Evolutionary conservation across 2,888 invertebrate genomes (phyloP), one percentile per base, ranked within the genome.

Genomic region (Limenitis camilla): DNA sequence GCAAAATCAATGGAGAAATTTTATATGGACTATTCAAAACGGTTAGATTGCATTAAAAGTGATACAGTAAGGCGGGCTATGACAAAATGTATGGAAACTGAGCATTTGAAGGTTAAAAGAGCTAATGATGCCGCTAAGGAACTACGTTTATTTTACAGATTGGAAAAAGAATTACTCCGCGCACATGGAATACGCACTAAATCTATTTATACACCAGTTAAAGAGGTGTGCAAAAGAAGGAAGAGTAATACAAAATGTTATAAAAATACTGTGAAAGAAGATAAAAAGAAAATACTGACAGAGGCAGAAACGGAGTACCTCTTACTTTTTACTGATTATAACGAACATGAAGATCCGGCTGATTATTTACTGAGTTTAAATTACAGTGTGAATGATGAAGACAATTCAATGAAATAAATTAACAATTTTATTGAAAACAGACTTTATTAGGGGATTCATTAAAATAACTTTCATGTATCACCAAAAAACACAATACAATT

Each of bases 121-220:
- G 91, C 91, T 0, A 81, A 88, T 50, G 74, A 81, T 27, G 92
- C 92, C 4, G 84, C 89, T 2, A 85, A 78, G 50, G 91, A 92
- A 72, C 81, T 92, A 45, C 69, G 80, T 30, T 76, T 85, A 44
- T 87, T 90, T 59, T 74, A 87, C 49, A 73, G 81, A 35, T 64
- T 91, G 35, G 83, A 88, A 58, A 71, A 71, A 40, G 73, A 79
- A 40, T 68, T 91, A 56, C 73, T 81, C 30, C 76, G 75, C 51
- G 81, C 89, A 5, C 63, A 78, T 76, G 64, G 82, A 67, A 59
- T 82, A 66, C 11, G 50, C 10, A 27, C 53, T 5, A 60, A 60
- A 49, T 52, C 54, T 32, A 19, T 40, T 6, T 27, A 49, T 49
- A 41, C 29, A 44, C 41, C 52, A 47, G 11, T 54, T 42, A 32